These are phyloP conservation scores for Augiades crinisus DNA, from an alignment of 2,888 invertebrate species.

Conservation along the genomic window DNA sequence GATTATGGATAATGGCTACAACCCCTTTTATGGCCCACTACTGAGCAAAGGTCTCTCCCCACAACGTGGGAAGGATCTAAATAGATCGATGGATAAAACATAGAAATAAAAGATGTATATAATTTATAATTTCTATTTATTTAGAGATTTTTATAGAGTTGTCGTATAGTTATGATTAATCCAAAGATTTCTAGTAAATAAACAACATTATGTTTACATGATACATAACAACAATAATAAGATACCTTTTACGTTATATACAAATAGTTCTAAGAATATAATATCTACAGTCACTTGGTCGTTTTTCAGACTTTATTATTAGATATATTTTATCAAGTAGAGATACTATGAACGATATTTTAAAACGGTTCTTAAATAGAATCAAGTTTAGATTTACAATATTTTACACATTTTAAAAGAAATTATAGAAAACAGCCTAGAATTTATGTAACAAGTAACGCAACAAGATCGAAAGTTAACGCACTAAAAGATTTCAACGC, in stretches of 20 bases:
- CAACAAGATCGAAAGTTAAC: neutral
- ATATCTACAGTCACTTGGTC: slow-evolving; percentile 75
- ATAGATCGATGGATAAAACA: too few species aligned
- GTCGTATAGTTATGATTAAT: slow-evolving; percentile 48
- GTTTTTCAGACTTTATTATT: slow-evolving; percentile 74
- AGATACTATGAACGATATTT: slow-evolving; percentile 48
- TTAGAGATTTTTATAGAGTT: slow-evolving; percentile 60
- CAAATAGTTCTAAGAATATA: slow-evolving; percentile 55
- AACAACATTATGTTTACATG: slow-evolving; percentile 69
- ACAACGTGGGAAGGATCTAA: too few species aligned
- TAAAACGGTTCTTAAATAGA: slow-evolving; percentile 42
- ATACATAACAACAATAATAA: slow-evolving; percentile 59
- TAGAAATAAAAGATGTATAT: slow-evolving; percentile 47
- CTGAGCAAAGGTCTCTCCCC: too few species aligned
- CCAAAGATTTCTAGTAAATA: slow-evolving; percentile 62
- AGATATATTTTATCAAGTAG: slow-evolving; percentile 40
- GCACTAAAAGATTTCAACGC: slow-evolving; percentile 33
- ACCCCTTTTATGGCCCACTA: too few species aligned
- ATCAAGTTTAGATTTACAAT: slow-evolving; percentile 43
- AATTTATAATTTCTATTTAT: slow-evolving; percentile 68
- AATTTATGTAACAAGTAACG: neutral
- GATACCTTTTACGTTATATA: slow-evolving; percentile 64
- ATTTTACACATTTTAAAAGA: slow-evolving; percentile 35
- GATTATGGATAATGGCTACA: too few species aligned
- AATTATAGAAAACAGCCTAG: slow-evolving; percentile 1